phyloP scores from a whole-genome alignment of 2,113 vertebrate genomes.

The Psettodes erumei region DNA sequence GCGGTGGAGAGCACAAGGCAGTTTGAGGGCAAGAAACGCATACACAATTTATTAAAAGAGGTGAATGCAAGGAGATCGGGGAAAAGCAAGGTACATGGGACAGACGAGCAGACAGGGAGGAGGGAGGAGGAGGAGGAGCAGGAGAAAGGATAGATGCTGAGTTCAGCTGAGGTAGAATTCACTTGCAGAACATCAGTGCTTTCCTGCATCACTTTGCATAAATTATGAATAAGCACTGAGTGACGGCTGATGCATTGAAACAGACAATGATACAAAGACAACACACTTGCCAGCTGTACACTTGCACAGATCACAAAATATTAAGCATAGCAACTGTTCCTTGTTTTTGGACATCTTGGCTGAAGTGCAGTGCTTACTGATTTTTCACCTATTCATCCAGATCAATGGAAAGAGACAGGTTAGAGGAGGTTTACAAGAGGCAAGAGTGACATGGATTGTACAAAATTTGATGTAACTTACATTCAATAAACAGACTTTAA shows the following conservation, averaged over 20 bases:
- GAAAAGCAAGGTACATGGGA: slow-evolving; percentile 36
- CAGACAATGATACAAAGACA: slow-evolving; percentile 31
- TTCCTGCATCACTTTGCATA: slow-evolving; percentile 67
- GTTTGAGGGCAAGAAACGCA: slow-evolving; percentile 45
- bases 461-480: slow-evolving; percentile 19
- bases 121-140: neutral
- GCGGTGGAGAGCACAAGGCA: slow-evolving; percentile 19
- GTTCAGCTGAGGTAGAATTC: slow-evolving; percentile 62
- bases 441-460: slow-evolving; percentile 22
- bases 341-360: slow-evolving; percentile 17
- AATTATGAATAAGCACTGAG: slow-evolving; percentile 65
- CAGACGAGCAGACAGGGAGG: slow-evolving; percentile 23
- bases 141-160: slow-evolving; percentile 22
- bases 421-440: slow-evolving; percentile 36
- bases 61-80: slow-evolving; percentile 31
- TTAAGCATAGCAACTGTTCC: slow-evolving; percentile 13
- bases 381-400: slow-evolving; percentile 36
- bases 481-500: slow-evolving; percentile 19
- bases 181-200: slow-evolving; percentile 56
- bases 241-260: slow-evolving; percentile 44
- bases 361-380: slow-evolving; percentile 20
- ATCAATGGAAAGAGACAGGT: slow-evolving; percentile 41
- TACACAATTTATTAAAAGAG: slow-evolving; percentile 60
- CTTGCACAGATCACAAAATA: slow-evolving; percentile 19
- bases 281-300: slow-evolving; percentile 9